These are phyloP conservation scores for Gobio occitaniae DNA, from an alignment of 2,797 vertebrate species.

Conservation along the genomic window DNA sequence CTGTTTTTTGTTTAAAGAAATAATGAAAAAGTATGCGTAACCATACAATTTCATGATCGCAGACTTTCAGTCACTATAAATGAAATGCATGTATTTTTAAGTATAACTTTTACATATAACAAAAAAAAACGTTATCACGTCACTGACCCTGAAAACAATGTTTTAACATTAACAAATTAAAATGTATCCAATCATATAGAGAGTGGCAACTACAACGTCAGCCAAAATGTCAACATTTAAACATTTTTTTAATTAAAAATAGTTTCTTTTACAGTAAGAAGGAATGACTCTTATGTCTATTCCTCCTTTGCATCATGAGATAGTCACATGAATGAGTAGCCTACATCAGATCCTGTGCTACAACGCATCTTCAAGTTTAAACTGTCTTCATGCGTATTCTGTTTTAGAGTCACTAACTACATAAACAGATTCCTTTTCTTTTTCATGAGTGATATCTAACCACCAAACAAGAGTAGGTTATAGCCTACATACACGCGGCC, in stretches of 20 bases:
- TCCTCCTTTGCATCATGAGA: constrained; percentile 41
- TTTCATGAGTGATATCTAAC: constrained; percentile 3
- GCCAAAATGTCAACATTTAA: background rate
- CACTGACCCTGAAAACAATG: background rate
- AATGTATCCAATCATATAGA: background rate
- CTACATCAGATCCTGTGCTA: background rate
- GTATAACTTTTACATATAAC: background rate
- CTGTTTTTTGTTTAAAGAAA: background rate
- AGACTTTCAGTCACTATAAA: background rate
- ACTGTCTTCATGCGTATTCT: background rate
- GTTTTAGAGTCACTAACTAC: background rate
- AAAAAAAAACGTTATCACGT: background rate
- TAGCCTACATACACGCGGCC: background rate
- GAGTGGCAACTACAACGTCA: background rate
- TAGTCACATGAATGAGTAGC: constrained; percentile 58
- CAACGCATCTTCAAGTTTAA: background rate
- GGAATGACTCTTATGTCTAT: constrained; percentile 8
- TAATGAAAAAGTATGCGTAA: background rate
- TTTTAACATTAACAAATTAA: background rate
- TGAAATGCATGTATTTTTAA: background rate
- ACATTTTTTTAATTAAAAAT: background rate
- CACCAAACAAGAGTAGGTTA: background rate
- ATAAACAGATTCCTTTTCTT: background rate
- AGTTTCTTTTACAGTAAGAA: background rate
- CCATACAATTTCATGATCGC: background rate